Percentiles rank a stretch among this genome's conserved stretches.
Evolutionary conservation across 2,797 vertebrate genomes (phyloP).

Genomic region (Phrynocephalus forsythii): DNA sequence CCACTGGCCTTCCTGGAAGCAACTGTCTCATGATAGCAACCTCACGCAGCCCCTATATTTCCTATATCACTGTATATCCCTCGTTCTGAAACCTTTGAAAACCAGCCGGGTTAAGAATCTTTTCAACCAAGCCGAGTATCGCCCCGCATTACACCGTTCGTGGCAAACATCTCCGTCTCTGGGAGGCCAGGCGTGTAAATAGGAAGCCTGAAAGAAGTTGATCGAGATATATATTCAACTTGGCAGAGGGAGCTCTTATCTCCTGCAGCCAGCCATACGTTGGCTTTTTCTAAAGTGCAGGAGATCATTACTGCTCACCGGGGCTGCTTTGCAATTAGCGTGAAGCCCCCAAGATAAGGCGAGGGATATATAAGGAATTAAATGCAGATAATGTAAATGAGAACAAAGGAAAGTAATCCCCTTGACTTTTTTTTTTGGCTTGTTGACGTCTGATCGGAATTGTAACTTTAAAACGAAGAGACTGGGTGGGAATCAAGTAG

Average conservation of each 20-base stretch:
- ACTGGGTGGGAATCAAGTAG: neutral
- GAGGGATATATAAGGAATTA: constrained; percentile 70
- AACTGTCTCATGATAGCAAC: neutral
- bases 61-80: constrained; percentile 30
- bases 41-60: neutral
- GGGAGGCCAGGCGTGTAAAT: constrained; percentile 55
- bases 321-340: constrained; percentile 72
- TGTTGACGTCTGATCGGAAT: constrained; percentile 68
- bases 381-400: constrained; percentile 74
- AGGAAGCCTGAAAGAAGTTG: constrained; percentile 58
- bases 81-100: constrained; percentile 51
- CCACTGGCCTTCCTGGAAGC: constrained; percentile 8
- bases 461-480: constrained; percentile 52
- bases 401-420: constrained; percentile 73
- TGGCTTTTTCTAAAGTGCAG: constrained; percentile 59
- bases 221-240: constrained; percentile 64
- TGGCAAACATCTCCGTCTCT: constrained; percentile 58
- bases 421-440: constrained; percentile 54
- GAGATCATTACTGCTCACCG: constrained; percentile 59
- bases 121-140: constrained; percentile 49
- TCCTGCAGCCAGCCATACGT: constrained; percentile 47
- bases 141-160: constrained; percentile 48
- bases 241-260: constrained; percentile 69
- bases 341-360: constrained; percentile 73
- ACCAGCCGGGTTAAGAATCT: constrained; percentile 49